phyloP scores from a whole-genome alignment of 2,797 vertebrate species.

The Phylloscopus collybita region DNA sequence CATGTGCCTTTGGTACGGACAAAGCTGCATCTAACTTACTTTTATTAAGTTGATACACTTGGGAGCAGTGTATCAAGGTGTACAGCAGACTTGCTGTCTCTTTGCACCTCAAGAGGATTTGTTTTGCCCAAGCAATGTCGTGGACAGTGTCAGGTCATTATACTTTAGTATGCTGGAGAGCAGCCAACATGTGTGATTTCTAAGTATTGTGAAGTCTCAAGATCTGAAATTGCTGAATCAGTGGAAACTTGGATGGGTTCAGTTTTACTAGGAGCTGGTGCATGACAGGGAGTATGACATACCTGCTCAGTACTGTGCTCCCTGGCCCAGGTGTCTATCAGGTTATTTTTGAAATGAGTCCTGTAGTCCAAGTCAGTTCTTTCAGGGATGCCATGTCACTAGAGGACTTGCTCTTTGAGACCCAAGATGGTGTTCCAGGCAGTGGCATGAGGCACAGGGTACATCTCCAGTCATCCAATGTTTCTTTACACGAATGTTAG shows the following conservation, averaged over 20 bases:
- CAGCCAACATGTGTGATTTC: rapidly evolving
- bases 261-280: neutral
- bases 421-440: neutral
- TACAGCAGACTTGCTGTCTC: neutral
- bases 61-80: neutral
- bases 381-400: neutral
- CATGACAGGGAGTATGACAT: too few relatives aligned
- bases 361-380: neutral
- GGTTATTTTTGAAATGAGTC: neutral
- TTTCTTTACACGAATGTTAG: rapidly evolving
- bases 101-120: neutral
- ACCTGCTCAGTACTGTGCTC: rapidly evolving
- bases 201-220: neutral
- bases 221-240: neutral
- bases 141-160: too few relatives aligned
- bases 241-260: neutral
- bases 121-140: neutral
- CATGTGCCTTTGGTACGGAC: neutral
- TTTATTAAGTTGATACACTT: neutral
- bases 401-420: neutral
- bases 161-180: neutral
- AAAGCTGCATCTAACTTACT: neutral
- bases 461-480: neutral
- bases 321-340: neutral
- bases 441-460: neutral